Evolutionary conservation across 1,140 invertebrate species (phyloP).

Genomic region (Orchesella cincta): DNA sequence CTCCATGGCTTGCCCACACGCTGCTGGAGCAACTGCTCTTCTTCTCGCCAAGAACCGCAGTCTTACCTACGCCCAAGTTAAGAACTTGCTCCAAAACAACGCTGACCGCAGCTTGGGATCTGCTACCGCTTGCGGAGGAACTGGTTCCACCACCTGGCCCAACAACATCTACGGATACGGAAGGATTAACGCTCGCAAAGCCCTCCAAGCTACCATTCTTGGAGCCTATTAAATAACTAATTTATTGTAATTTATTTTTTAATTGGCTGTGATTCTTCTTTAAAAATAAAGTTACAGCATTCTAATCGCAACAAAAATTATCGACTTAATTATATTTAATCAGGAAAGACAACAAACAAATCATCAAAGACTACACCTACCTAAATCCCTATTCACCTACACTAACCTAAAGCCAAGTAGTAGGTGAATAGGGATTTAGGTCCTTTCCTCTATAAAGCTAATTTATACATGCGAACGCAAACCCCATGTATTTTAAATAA

Average conservation of each 20-base stretch:
- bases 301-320: background rate
- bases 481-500: too few relatives aligned
- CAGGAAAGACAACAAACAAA: background rate
- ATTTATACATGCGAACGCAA: too few relatives aligned
- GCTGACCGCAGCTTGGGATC: background rate
- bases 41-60: background rate
- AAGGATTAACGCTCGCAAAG: background rate
- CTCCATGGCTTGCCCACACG: conserved; percentile 41
- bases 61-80: background rate
- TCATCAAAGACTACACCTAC: too few relatives aligned
- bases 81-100: background rate
- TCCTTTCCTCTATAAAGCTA: too few relatives aligned
- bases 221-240: background rate
- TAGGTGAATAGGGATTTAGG: too few relatives aligned
- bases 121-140: background rate
- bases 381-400: too few relatives aligned
- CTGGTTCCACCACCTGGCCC: background rate
- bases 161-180: conserved; percentile 14
- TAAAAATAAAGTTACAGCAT: background rate
- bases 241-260: background rate
- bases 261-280: background rate
- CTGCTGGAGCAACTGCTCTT: conserved; percentile 24
- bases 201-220: background rate
- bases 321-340: background rate
- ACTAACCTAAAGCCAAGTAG: too few relatives aligned